Evolutionary conservation across 1,140 invertebrate genomes (phyloP).

Genomic region (Hylaeus volcanicus): DNA sequence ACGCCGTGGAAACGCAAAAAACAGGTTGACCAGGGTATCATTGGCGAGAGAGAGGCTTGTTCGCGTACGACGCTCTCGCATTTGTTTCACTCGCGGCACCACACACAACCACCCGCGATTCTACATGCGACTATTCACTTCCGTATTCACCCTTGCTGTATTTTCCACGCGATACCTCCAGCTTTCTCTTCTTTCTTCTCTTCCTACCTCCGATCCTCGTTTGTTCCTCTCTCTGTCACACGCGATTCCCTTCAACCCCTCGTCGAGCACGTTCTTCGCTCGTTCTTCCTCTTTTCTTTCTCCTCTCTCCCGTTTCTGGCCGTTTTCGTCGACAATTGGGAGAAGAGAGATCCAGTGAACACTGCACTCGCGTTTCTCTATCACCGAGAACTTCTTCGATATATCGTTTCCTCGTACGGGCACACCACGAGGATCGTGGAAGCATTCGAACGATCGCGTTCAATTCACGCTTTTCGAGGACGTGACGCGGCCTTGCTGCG

Average conservation of each 20-base stretch:
- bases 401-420: conserved; percentile 49
- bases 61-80: conserved; percentile 54
- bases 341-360: conserved; percentile 45
- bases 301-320: conserved; percentile 24
- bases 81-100: conserved; percentile 62
- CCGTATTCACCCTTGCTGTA: conserved; percentile 41
- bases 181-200: conserved; percentile 31
- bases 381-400: conserved; percentile 45
- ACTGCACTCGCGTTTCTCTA: conserved; percentile 56
- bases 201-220: conserved; percentile 31
- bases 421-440: conserved; percentile 48
- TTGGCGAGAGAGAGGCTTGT: conserved; percentile 30
- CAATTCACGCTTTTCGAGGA: conserved; percentile 68
- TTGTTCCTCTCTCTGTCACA: conserved; percentile 24
- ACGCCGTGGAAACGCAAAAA: conserved; percentile 31
- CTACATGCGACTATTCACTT: conserved; percentile 23
- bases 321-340: conserved; percentile 29
- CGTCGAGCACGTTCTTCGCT: conserved; percentile 29
- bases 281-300: conserved; percentile 33
- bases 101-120: conserved; percentile 58
- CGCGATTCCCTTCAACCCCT: conserved; percentile 41
- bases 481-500: conserved; percentile 70
- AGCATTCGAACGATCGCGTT: conserved; percentile 51
- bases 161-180: conserved; percentile 50
- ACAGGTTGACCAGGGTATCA: conserved; percentile 30